Conservation (phyloP, 2,797 vertebrate genomes). For the Aselliscus stoliczkanus region DNA sequence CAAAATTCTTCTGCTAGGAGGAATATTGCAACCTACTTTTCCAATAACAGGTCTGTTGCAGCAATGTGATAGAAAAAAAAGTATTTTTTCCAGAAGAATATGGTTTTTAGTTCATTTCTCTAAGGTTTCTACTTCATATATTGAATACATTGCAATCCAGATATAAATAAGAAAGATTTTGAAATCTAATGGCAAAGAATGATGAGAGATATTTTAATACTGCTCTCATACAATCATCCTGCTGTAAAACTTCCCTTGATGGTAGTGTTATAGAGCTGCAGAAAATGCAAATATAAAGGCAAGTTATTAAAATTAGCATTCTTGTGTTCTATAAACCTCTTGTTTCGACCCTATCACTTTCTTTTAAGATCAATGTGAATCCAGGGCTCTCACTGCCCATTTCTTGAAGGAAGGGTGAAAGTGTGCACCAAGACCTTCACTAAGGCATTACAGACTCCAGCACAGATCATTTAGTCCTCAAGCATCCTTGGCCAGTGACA, state of each 20-base stretch:
- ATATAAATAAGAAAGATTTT: background rate
- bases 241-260: background rate
- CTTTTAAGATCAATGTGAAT: background rate
- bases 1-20: constrained; percentile 41
- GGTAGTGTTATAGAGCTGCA: background rate
- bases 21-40: constrained; percentile 53
- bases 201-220: background rate
- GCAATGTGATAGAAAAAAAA: constrained; percentile 45
- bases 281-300: background rate
- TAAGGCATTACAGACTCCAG: background rate
- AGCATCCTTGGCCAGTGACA: background rate
- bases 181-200: background rate
- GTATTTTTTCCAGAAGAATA: constrained; percentile 12
- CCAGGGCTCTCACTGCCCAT: background rate
- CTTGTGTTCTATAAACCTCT: background rate
- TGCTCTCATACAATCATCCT: background rate
- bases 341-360: background rate
- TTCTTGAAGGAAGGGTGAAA: background rate
- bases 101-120: constrained; percentile 3
- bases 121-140: background rate
- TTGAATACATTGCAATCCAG: background rate
- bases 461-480: background rate
- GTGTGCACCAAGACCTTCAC: background rate
- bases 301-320: background rate
- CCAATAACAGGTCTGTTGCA: constrained; percentile 53